Evolutionary conservation across 1,140 invertebrate genomes (phyloP), one percentile per base, ranked within the genome.

Genomic region (Condylostylus longicornis): DNA sequence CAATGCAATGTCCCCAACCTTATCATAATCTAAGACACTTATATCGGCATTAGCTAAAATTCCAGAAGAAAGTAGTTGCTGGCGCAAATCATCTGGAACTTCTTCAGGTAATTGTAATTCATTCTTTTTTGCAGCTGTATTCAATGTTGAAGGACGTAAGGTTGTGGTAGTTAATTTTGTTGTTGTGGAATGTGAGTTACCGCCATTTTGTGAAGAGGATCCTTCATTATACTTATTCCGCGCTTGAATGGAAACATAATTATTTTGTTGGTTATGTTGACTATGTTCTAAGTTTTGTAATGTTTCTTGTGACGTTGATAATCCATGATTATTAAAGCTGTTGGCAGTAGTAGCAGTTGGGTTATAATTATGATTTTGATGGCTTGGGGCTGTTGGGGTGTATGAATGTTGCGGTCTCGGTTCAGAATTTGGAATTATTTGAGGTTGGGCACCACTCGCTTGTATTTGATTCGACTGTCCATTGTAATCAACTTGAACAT

Each of bases 11-110:
- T 84, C 82, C n/a, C 82, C 82, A 21, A 86, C 74, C 65, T 88
- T 87, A 50, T 86, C 82, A 43, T 84, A 85, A 58, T 86, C 80
- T 21, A 85, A 61, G 18, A 87, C 73, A 42, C 83, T 84, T 37
- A 87, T 86, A 48, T 87, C 80, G 18, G 83, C 82, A 50, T 87
- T 84, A 42, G 79, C 77, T 27, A 87, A 63, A 42, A 88, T 86
- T 25, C 84, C 84, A 0, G 82, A 85, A 28, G 78, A 77, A n/a
- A 87, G 50, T 1, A 87, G 62, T 49, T 87, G 82, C 52, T 85
- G 69, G 32, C 82, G 70, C 22, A 88, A 67, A 54, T 87, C 82
- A 37, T 85, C 82, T 2, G 84, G 84, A 6, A 88, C 82, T 65
- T 88, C 83, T 52, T 83, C 81, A 7, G 84, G 84, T 17, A 88